Evolutionary conservation across 2,888 invertebrate species (phyloP), one percentile per base, ranked within the genome.

Genomic region (Polia nebulosa): DNA sequence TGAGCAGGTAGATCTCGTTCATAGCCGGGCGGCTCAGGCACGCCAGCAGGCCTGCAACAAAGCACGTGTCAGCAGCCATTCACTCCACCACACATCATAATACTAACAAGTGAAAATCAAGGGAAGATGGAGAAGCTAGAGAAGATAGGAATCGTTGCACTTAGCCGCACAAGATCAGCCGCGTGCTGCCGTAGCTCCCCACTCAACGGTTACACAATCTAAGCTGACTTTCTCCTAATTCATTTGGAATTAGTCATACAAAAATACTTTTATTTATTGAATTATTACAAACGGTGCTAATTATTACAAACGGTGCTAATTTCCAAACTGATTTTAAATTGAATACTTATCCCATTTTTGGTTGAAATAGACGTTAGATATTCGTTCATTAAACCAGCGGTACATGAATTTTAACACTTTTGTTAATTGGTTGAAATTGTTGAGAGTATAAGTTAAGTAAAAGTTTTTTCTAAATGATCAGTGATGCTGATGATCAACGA

Each of bases 1-100:
- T 97, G 61, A 98, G 97, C 62, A 99, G 96, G 93, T 98, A 98
- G 77, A 98, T 97, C 92, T 98, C 98, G 92, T 98, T 98, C 96
- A 98, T 98, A 17, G 98, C 97, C 32, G 98, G 98, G 76, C 98
- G 97, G 66, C 97, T 97, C 76, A 98, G 96, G 82, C 98, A 97
- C 57, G 97, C 97, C 79, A 98, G 95, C 59, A 98, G 94, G 86
- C 97, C 98, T 97, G 95, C 34, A 89, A 60, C 55, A 53, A 69
- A n/a, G 49, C 2, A 27, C 8, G 56, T 15, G 11, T 22, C n/a
- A 25, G 57, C 11, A 56, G 3, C 11, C 8, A 25, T 15, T n/a
- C 27, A 13, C 4, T 8, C n/a, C 41, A 41, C 1, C n/a, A n/a
- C 3, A n/a, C n/a, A 5, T 5, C 39, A 17, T 1, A 32, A 39